Base-by-base conservation (phyloP, 2,113 vertebrate species). In the Larimichthys polyactis region DNA sequence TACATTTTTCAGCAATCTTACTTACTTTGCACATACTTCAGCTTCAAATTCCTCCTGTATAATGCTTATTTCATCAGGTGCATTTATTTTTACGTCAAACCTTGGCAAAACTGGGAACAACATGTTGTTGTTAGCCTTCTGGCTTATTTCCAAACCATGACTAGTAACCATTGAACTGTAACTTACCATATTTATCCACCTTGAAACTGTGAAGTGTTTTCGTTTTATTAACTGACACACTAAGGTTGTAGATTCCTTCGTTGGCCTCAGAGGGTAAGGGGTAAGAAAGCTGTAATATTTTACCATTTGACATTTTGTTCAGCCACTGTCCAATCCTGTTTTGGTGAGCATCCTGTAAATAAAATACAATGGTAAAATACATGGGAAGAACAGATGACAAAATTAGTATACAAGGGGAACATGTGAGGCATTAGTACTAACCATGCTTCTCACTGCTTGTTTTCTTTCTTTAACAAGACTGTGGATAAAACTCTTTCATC, bases 151-250 rank as follows among this genome's bases (percentile, higher is more conserved):
- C 32, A 32, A 6, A 32, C 32, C 32, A 32, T 6, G 32, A 32
- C 32, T 32, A 5, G 32, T 32, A 32, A 32, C 32, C 32, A 32
- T 32, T 5, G 32, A 32, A 0, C 4, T 0, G 11, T 5, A 62
- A 85, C 93, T 70, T 81, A 95, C 94, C 93, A 58, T 94, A 93
- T 58, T 95, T 94, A 68, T 94, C 90, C 27, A 95, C 95, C 5
- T 83, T 91, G 79, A 95, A 95, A 11, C 0, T 2, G 8, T 95
- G 86, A 19, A 11, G 0, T 15, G 20, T 19, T 27, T 59, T 36
- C 0, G 4, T 2, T 3, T 51, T 66, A 4, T 54, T 84, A 20
- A 43, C 40, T 0, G 36, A 6, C 49, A 90, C 90, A 17, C 5
- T 44, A 17, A 95, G 5, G 0, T 4, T 12, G 75, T 95, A 95